A percentile compares a stretch with the other conserved stretches of the same genome.
These are phyloP conservation scores for Pitta sordida DNA, from an alignment of 2,113 vertebrate genomes.

Conservation along the genomic window DNA sequence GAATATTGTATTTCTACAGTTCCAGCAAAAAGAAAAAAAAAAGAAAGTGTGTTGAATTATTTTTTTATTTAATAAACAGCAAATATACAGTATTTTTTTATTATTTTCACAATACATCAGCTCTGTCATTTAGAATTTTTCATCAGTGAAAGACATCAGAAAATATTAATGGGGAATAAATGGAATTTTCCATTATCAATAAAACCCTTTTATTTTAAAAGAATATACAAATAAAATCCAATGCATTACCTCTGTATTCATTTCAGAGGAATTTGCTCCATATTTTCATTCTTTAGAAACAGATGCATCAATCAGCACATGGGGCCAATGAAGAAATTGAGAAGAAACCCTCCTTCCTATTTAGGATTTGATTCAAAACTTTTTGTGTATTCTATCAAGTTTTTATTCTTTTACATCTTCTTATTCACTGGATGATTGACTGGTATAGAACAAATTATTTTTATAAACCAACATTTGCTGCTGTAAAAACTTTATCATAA, in stretches of 20 bases:
- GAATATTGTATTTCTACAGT: neutral
- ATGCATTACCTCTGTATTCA: neutral
- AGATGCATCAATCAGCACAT: neutral
- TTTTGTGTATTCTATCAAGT: neutral
- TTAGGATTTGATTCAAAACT: neutral
- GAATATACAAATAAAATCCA: neutral
- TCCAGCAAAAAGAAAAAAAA: neutral
- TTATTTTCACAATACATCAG: neutral
- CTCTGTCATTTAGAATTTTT: neutral
- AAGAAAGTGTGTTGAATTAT: neutral
- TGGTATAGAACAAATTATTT: neutral
- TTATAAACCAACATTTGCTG: neutral
- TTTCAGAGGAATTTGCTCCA: neutral
- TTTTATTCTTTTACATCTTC: neutral
- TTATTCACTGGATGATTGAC: neutral
- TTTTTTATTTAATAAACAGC: neutral
- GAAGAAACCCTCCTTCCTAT: neutral
- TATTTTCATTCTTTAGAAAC: neutral
- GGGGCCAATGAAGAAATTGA: neutral
- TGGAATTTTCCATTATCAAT: neutral
- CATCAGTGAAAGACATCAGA: neutral
- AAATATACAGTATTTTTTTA: neutral
- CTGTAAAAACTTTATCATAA: neutral
- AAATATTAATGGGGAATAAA: neutral
- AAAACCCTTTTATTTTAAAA: neutral